Evolutionary conservation across 2,797 vertebrate species (phyloP), one percentile per base, ranked within the genome.

Genomic region (Megalops cyprinoides): DNA sequence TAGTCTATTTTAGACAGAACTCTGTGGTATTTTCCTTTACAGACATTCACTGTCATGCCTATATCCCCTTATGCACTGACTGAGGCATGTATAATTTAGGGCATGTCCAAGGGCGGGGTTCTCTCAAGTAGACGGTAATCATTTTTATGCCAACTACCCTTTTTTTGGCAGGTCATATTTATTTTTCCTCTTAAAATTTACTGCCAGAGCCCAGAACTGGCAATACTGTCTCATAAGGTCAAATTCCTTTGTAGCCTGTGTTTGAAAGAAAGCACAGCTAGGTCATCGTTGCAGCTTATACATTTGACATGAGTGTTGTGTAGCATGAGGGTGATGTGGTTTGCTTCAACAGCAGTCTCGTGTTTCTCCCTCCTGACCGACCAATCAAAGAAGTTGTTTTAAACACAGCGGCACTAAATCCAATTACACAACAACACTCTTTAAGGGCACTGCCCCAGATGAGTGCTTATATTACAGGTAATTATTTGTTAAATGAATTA

Each of bases 311-410:
- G 34, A 14, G 18, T 69, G 37, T n/a, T 5, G 39, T 42, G 37
- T 44, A 18, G 4, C 39, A 15, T 9, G 14, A 65, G 31, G 62
- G 60, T n/a, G 65, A 23, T 39, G 65, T 18, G 18, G 7, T 60
- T n/a, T 28, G 56, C 60, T 9, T 60, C 25, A 28, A 28, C 62
- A 65, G 34, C 90, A 83, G 84, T 88, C 87, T 91, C 87, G 76
- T 78, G 86, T 90, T 92, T 90, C 90, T 78, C 12, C 51, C 75
- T 76, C 6, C 39, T 76, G 78, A 87, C 84, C 84, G 85, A 65
- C 51, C 80, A 88, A 90, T 91, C 85, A 87, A 89, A 79, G n/a
- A 90, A 84, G 76, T 79, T 81, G 82, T 81, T 82, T 73, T 77
- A 90, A 83, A 82, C 80, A 67, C 78, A 74, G 85, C 85, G 87